A percentile compares a stretch with the other conserved stretches of the same genome.
Evolutionary conservation across 2,797 vertebrate genomes (phyloP).

Genomic region (Brachymystax lenok): DNA sequence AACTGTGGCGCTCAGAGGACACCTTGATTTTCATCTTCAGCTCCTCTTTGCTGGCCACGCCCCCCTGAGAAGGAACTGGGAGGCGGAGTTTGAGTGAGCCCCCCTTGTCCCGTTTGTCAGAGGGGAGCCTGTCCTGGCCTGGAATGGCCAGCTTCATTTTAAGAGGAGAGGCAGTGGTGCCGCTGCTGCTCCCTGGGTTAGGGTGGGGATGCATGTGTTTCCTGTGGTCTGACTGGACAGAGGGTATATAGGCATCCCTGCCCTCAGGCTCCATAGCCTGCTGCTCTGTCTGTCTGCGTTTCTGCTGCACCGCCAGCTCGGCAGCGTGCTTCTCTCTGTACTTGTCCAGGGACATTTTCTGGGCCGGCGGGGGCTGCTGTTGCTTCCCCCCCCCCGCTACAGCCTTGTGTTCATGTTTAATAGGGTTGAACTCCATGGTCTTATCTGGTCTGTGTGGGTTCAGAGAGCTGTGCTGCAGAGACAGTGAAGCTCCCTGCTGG

Average conservation of each 20-base stretch:
- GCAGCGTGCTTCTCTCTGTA: constrained; percentile 87
- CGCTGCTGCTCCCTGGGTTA: constrained; percentile 58
- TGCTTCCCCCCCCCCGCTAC: constrained; percentile 68
- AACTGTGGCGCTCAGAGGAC: constrained; percentile 91
- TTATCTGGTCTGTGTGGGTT: constrained; percentile 85
- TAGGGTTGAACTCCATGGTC: constrained; percentile 77
- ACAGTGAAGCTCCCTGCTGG: constrained; percentile 72
- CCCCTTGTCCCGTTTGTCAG: constrained; percentile 88
- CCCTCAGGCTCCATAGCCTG: constrained; percentile 78
- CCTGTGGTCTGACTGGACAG: constrained; percentile 78
- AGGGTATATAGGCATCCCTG: constrained; percentile 70
- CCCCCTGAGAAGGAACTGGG: constrained; percentile 76
- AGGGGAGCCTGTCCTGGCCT: constrained; percentile 78
- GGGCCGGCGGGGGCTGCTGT: constrained; percentile 68
- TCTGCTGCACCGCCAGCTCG: constrained; percentile 68
- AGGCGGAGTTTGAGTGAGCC: constrained; percentile 87
- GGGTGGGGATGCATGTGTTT: constrained; percentile 77
- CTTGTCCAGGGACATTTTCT: constrained; percentile 94
- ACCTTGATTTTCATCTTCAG: constrained; percentile 98
- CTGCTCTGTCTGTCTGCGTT: constrained; percentile 79
- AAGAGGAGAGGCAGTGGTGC: constrained; percentile 81
- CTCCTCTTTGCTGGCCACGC: constrained; percentile 86
- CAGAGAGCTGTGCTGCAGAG: not conserved
- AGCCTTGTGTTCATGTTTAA: constrained; percentile 88
- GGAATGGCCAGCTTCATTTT: constrained; percentile 86